Evolutionary conservation across 1,140 invertebrate species (phyloP).

Genomic region (Bombus confusus): DNA sequence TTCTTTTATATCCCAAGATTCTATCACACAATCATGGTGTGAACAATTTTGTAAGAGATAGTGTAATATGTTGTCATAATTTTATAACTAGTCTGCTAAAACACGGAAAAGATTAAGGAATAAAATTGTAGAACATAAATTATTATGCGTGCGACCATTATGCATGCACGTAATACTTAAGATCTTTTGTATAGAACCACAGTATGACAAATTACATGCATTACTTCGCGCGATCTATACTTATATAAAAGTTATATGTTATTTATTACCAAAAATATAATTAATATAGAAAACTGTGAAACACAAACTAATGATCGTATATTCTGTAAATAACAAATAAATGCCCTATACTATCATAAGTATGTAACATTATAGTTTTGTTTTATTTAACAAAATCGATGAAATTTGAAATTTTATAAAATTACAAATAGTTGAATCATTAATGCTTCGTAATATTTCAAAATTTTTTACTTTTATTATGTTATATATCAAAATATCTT

Average conservation of each 20-base stretch:
- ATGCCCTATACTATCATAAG: background rate
- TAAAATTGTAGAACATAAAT: slow-evolving; percentile 25
- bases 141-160: slow-evolving; percentile 22
- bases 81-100: slow-evolving; percentile 46
- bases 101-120: slow-evolving; percentile 3
- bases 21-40: background rate
- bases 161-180: slow-evolving; percentile 15
- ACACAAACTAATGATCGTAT: background rate
- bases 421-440: background rate
- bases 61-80: slow-evolving; percentile 19
- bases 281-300: slow-evolving; percentile 29
- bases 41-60: slow-evolving; percentile 29
- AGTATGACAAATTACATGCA: slow-evolving; percentile 14
- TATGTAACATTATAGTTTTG: background rate
- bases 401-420: background rate
- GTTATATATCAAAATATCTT: background rate
- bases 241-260: slow-evolving; percentile 23
- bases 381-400: background rate
- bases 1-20: slow-evolving; percentile 41
- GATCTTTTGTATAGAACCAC: slow-evolving; percentile 26
- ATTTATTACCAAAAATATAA: slow-evolving; percentile 42
- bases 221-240: slow-evolving; percentile 10
- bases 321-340: slow-evolving; percentile 28
- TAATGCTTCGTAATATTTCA: background rate
- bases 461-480: background rate